These are phyloP conservation scores for Setophaga petechia DNA, from an alignment of 2,113 vertebrate genomes.

Conservation along the genomic window DNA sequence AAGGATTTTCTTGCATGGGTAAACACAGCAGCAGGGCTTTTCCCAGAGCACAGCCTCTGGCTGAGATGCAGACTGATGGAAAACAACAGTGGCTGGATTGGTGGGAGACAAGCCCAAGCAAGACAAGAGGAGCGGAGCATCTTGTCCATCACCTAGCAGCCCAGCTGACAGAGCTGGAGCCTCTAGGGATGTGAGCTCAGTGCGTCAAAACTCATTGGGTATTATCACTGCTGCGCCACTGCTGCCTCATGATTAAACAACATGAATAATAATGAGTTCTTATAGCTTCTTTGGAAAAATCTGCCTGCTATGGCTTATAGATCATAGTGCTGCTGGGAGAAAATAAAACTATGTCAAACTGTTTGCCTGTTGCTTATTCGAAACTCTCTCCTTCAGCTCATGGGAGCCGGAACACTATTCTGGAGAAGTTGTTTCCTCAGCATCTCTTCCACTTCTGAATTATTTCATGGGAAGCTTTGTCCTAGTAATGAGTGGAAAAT, in stretches of 20 bases:
- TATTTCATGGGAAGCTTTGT: background rate
- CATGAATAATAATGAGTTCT: constrained; percentile 38
- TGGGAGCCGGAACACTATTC: background rate
- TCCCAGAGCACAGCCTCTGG: background rate
- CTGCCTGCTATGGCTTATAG: background rate
- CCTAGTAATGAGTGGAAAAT: background rate
- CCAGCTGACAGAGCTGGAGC: background rate
- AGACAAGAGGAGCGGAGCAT: background rate
- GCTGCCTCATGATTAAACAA: constrained; percentile 19
- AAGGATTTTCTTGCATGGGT: background rate
- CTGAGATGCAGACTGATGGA: background rate
- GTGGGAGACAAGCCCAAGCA: background rate
- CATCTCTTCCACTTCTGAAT: background rate
- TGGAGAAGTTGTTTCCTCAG: background rate
- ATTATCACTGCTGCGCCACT: background rate
- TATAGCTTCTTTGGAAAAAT: background rate
- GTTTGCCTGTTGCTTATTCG: background rate
- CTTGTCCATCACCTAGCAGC: background rate
- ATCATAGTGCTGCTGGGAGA: background rate
- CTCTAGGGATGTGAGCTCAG: background rate
- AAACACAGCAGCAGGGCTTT: background rate
- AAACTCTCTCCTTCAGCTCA: background rate
- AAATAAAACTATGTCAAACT: background rate
- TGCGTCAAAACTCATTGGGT: background rate
- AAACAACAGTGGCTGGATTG: background rate